These are phyloP conservation scores for Bombyx huttoni DNA, from an alignment of 2,888 invertebrate species.

Conservation along the genomic window DNA sequence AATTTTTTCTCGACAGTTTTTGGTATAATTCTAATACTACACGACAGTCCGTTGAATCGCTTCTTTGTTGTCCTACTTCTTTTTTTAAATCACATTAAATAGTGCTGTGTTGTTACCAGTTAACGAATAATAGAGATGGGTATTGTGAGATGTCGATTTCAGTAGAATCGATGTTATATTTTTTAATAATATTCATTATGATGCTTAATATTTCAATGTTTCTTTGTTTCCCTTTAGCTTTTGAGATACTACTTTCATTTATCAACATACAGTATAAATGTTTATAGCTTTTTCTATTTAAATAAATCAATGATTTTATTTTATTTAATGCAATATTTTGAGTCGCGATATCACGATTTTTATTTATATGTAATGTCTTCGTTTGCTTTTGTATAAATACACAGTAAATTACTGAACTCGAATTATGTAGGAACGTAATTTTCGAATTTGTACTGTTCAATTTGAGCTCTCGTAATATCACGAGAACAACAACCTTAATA, in stretches of 20 bases:
- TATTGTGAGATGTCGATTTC: neutral
- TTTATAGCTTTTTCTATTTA: too few relatives aligned
- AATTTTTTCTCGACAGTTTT: neutral
- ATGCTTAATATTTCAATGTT: too few relatives aligned
- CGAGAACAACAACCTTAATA: too few relatives aligned
- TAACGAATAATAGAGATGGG: slow-evolving; percentile 30
- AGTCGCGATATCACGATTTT: too few relatives aligned
- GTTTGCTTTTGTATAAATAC: neutral
- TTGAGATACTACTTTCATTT: neutral
- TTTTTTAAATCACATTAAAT: slow-evolving; percentile 23
- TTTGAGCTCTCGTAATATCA: too few relatives aligned
- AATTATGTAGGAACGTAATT: too few relatives aligned
- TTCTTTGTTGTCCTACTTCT: slow-evolving; percentile 30
- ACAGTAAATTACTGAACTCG: neutral
- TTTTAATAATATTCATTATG: neutral
- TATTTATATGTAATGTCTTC: neutral
- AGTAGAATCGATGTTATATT: neutral
- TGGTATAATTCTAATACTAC: slow-evolving; percentile 4
- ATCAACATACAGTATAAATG: neutral
- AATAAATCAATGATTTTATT: too few relatives aligned
- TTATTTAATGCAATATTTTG: too few relatives aligned
- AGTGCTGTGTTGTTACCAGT: slow-evolving; percentile 55
- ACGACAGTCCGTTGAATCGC: slow-evolving; percentile 46
- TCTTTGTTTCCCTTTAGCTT: neutral
- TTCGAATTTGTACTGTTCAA: too few relatives aligned